These are phyloP conservation scores for Drosophila mettleri DNA, from an alignment of 2,888 invertebrate species.

Conservation along the genomic window DNA sequence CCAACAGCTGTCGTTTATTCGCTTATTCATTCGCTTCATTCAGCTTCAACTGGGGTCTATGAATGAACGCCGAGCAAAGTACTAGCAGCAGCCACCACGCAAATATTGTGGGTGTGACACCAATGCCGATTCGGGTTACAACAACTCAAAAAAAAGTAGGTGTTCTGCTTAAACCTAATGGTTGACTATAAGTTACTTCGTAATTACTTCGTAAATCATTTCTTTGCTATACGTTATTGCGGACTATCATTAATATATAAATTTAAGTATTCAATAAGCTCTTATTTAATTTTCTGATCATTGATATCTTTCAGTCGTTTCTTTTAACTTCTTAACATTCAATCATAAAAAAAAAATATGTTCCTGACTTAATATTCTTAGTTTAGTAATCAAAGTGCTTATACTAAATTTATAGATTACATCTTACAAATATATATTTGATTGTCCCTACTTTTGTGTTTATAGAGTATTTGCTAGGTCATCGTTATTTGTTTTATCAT, in stretches of 20 bases:
- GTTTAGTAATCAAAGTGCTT: too few relatives aligned
- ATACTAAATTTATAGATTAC: too few relatives aligned
- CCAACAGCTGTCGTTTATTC: slow-evolving; percentile 53
- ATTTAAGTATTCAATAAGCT: too few relatives aligned
- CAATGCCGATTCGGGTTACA: slow-evolving; percentile 74
- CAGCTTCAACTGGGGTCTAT: slow-evolving; percentile 60
- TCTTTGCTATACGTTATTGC: too few relatives aligned
- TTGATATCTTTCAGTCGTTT: too few relatives aligned
- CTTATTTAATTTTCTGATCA: too few relatives aligned
- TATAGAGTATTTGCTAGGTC: slow-evolving; percentile 39
- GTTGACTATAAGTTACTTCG: slow-evolving; percentile 19
- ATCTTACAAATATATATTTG: too few relatives aligned
- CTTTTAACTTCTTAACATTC: too few relatives aligned
- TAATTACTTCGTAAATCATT: too few relatives aligned
- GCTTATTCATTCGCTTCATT: slow-evolving; percentile 57
- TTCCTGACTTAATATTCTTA: too few relatives aligned
- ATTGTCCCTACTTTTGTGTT: background rate
- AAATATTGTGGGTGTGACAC: slow-evolving; percentile 74
- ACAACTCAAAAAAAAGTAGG: slow-evolving; percentile 44
- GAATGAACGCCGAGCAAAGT: slow-evolving; percentile 53
- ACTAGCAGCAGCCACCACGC: slow-evolving; percentile 36
- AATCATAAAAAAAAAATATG: too few relatives aligned
- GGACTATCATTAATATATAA: too few relatives aligned
- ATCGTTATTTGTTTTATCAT: slow-evolving; percentile 29
- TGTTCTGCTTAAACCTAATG: slow-evolving; percentile 9